A percentile compares a stretch with the other conserved stretches of the same genome.
Evolutionary conservation across 1,140 invertebrate genomes (phyloP).

Genomic region (Mizuhopecten yessoensis): DNA sequence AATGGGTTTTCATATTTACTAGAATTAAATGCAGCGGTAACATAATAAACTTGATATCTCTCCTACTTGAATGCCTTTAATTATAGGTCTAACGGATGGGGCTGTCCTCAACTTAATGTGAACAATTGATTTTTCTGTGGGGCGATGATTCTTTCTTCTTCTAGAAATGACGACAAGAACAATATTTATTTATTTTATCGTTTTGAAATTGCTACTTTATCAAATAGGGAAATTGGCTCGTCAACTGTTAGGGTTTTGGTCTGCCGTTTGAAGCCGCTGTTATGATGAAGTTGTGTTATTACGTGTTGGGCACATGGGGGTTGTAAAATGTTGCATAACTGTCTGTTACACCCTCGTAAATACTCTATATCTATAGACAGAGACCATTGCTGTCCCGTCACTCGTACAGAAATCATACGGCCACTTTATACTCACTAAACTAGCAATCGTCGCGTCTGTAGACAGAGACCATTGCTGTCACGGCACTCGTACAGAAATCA

Average conservation of each 20-base stretch:
- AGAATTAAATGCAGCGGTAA: background rate
- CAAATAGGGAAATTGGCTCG: background rate
- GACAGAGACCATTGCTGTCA: no score
- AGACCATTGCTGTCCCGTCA: background rate
- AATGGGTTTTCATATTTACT: background rate
- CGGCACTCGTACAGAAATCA: no score
- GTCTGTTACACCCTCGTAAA: background rate
- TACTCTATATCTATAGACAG: background rate
- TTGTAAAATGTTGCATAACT: background rate
- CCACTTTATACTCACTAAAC: no score
- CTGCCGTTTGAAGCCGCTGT: background rate
- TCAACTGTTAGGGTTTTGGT: background rate
- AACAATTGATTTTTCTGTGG: background rate
- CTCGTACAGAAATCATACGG: no score
- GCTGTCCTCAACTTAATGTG: background rate
- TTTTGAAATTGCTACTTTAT: constrained; percentile 29
- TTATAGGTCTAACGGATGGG: background rate
- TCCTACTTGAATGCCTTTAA: background rate
- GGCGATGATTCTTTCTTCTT: background rate
- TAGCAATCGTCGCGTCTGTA: no score
- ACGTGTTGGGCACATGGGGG: background rate
- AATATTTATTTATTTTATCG: constrained; percentile 25
- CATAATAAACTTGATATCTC: background rate
- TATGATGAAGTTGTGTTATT: background rate
- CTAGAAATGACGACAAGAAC: background rate